Evolutionary conservation across 2,113 vertebrate genomes (phyloP).

Genomic region (Alouatta palliata): DNA sequence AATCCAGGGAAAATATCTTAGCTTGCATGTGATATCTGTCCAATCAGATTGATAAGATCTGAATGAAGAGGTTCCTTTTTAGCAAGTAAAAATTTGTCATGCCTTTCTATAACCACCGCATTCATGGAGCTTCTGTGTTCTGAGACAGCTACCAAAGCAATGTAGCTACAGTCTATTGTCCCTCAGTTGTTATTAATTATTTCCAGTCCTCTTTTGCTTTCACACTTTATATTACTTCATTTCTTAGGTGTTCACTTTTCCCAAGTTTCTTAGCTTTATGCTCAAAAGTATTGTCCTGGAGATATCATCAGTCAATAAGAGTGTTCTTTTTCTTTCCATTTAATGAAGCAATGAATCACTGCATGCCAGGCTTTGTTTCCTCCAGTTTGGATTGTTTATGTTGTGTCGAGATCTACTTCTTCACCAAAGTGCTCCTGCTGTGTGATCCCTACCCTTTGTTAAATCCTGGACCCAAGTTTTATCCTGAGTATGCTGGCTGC

Average conservation of each 20-base stretch:
- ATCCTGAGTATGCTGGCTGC: rapidly evolving
- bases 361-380: neutral
- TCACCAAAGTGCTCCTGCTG: neutral
- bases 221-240: neutral
- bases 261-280: neutral
- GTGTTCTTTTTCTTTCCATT: constrained; percentile 5
- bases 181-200: neutral
- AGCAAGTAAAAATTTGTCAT: neutral
- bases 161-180: rapidly evolving
- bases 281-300: neutral
- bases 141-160: neutral
- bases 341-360: constrained; percentile 67
- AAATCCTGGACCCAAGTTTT: neutral
- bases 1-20: neutral
- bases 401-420: neutral
- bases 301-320: constrained; percentile 26
- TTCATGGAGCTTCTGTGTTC: rapidly evolving
- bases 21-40: neutral
- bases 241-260: neutral
- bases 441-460: neutral
- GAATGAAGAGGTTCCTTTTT: neutral
- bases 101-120: rapidly evolving
- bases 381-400: neutral
- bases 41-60: neutral
- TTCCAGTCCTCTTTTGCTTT: neutral